Percentiles rank a stretch among this genome's conserved stretches.
phyloP scores from a whole-genome alignment of 2,888 invertebrate genomes.

The Digitonthophagus gazella region DNA sequence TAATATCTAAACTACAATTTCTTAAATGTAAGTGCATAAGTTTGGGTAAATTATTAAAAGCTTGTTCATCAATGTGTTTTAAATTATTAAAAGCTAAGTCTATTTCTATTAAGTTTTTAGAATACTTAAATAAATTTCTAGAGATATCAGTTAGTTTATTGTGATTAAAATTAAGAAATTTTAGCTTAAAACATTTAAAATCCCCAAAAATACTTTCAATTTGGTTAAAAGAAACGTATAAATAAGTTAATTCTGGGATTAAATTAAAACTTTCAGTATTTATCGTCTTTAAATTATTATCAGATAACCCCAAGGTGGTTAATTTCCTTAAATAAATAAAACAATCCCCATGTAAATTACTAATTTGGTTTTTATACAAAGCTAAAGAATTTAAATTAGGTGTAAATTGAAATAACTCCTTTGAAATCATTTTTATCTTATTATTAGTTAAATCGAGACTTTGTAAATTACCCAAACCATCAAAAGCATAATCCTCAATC shows the following conservation, averaged over 20 bases:
- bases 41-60: conserved; percentile 29
- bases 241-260: conserved; percentile 28
- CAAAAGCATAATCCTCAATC: conserved; percentile 30
- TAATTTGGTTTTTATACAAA: conserved; percentile 34
- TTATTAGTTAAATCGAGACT: conserved; percentile 34
- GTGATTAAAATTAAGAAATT: conserved; percentile 33
- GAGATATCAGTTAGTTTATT: conserved; percentile 30
- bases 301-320: conserved; percentile 31
- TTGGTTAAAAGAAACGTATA: conserved; percentile 34
- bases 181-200: conserved; percentile 27
- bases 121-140: conserved; percentile 26
- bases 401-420: conserved; percentile 27
- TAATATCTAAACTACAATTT: conserved; percentile 10
- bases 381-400: conserved; percentile 31
- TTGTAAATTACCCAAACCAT: conserved; percentile 28
- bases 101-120: conserved; percentile 27
- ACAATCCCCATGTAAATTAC: conserved; percentile 28
- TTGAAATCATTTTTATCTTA: conserved; percentile 28
- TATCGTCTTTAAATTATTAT: conserved; percentile 30
- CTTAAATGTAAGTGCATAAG: conserved; percentile 32
- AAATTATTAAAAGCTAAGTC: conserved; percentile 33
- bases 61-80: conserved; percentile 23
- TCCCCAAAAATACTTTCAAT: conserved; percentile 32
- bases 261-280: conserved; percentile 30
- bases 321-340: conserved; percentile 30